These are phyloP conservation scores for Muscicapa comitata DNA, from an alignment of 2,797 vertebrate species.

Conservation along the genomic window DNA sequence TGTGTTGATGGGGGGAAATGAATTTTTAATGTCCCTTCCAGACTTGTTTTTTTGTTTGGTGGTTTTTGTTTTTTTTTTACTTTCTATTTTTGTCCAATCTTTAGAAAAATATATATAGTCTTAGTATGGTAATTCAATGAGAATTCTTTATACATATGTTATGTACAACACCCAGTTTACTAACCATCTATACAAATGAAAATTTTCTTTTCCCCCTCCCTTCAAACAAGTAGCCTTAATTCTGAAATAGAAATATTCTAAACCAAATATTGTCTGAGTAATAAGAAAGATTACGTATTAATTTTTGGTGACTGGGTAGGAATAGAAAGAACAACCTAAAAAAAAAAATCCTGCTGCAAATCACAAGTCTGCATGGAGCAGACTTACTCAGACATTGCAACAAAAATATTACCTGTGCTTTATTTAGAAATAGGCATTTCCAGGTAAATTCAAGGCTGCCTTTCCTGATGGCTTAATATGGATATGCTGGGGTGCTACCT, in stretches of 20 bases:
- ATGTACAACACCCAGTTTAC: not conserved
- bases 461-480: not conserved
- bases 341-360: not conserved
- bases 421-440: slow-evolving; percentile 4
- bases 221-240: not conserved
- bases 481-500: not conserved
- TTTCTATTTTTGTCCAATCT: not conserved
- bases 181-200: not conserved
- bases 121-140: not conserved
- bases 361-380: not conserved
- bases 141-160: not conserved
- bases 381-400: not conserved
- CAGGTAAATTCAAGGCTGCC: not conserved
- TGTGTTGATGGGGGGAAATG: not conserved
- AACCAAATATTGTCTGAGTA: not conserved
- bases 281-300: not conserved
- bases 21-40: not conserved
- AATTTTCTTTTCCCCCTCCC: not conserved
- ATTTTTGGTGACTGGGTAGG: not conserved
- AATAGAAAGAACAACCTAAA: not conserved
- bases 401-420: not conserved
- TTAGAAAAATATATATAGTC: not conserved
- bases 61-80: not conserved
- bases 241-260: not conserved
- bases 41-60: not conserved